These are phyloP conservation scores for Brachionus calyciflorus DNA, from an alignment of 1,140 invertebrate species.

Conservation along the genomic window DNA sequence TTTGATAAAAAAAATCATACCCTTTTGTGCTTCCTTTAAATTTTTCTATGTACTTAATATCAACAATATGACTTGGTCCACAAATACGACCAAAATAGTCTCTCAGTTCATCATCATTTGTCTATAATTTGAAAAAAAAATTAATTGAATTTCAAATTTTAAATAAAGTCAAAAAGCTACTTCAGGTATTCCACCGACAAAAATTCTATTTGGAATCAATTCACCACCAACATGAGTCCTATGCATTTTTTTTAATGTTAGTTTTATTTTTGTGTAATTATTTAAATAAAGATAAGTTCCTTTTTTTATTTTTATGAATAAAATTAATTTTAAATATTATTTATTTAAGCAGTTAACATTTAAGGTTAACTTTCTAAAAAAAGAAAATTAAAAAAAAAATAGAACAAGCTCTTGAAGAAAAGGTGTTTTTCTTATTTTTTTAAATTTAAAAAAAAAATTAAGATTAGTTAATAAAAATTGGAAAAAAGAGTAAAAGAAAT, in stretches of 20 bases:
- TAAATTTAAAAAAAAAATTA: too few species aligned
- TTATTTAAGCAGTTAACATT: too few species aligned
- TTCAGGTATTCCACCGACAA: constrained; percentile 21
- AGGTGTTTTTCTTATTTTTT: background rate
- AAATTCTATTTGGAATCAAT: constrained; percentile 25
- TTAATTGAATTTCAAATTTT: background rate
- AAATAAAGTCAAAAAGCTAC: background rate
- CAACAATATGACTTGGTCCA: constrained; percentile 10
- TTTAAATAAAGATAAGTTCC: too few species aligned
- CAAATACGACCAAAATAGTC: background rate
- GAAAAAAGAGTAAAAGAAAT: background rate
- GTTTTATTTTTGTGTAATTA: too few species aligned
- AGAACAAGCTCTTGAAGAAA: background rate
- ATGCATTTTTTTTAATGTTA: constrained; percentile 10
- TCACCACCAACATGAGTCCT: constrained; percentile 29
- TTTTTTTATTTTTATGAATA: too few species aligned
- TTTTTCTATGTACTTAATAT: background rate
- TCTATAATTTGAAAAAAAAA: too few species aligned
- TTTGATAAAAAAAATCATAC: background rate
- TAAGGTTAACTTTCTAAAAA: background rate
- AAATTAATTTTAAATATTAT: too few species aligned
- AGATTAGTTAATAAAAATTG: background rate
- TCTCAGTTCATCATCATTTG: constrained; percentile 7
- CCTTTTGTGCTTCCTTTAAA: constrained; percentile 6
- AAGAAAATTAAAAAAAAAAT: too few species aligned